phyloP scores from a whole-genome alignment of 2,888 invertebrate species.

The Teleogryllus oceanicus region DNA sequence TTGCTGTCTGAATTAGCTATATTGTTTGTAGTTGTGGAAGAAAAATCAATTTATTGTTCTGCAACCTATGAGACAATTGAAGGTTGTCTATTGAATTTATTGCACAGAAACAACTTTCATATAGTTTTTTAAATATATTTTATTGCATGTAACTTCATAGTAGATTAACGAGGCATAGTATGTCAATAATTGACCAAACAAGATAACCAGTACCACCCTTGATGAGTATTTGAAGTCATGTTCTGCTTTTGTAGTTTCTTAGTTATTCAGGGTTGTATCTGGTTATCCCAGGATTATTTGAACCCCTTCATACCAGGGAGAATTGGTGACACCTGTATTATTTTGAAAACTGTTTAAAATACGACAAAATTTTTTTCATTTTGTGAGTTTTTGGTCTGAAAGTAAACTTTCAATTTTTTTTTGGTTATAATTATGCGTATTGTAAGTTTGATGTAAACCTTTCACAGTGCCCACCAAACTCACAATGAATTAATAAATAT shows the following conservation, averaged over 20 bases:
- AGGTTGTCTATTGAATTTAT: slow-evolving; percentile 11
- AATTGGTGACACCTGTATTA: neutral
- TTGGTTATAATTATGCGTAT: neutral
- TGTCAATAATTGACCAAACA: neutral
- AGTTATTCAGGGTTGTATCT: neutral
- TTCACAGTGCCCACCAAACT: slow-evolving; percentile 18
- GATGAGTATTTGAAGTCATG: neutral
- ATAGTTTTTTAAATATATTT: slow-evolving; percentile 11
- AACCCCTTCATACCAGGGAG: neutral
- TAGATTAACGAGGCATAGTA: neutral
- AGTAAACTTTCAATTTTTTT: neutral
- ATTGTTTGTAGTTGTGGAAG: neutral
- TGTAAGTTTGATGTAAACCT: slow-evolving; percentile 6
- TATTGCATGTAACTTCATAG: slow-evolving; percentile 18
- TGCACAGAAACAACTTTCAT: slow-evolving; percentile 11
- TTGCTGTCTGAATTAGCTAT: neutral
- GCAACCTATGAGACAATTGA: neutral
- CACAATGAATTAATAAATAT: slow-evolving; percentile 4
- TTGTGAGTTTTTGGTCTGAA: neutral
- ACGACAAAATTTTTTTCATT: neutral
- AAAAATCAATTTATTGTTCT: neutral
- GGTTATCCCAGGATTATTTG: neutral
- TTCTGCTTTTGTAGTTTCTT: neutral
- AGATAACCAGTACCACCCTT: neutral
- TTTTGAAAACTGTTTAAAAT: no score